These are phyloP conservation scores for Xylocampa areola DNA, from an alignment of 2,888 invertebrate species.

Conservation along the genomic window DNA sequence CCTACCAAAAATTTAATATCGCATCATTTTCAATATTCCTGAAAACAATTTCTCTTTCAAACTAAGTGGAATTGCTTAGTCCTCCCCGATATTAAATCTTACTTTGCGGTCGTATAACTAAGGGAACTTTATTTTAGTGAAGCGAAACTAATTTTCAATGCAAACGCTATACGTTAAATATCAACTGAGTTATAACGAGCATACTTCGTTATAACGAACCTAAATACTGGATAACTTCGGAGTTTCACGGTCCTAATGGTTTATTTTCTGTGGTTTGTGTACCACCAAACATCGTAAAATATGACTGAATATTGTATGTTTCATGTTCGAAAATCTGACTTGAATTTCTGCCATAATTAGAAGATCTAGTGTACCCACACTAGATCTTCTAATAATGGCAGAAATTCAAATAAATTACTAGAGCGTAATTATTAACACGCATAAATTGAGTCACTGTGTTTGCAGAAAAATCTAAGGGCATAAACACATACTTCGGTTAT, in stretches of 20 bases:
- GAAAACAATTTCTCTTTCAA: slow-evolving; percentile 44
- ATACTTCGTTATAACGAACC: not conserved
- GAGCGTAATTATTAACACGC: no score
- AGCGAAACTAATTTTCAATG: slow-evolving; percentile 46
- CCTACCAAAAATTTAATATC: slow-evolving; percentile 2
- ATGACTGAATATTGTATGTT: no score
- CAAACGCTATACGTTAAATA: slow-evolving; percentile 4
- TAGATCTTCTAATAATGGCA: no score
- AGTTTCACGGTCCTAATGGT: not conserved
- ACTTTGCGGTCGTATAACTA: slow-evolving; percentile 52
- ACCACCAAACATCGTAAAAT: no score
- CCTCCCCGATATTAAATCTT: slow-evolving; percentile 58
- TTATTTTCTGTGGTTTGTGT: no score
- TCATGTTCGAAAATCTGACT: not conserved
- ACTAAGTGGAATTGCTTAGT: slow-evolving; percentile 51
- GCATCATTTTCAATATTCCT: slow-evolving; percentile 33
- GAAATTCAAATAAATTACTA: no score
- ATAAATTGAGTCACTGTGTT: no score
- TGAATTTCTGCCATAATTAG: no score
- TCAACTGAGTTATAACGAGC: slow-evolving; percentile 1
- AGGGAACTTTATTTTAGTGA: slow-evolving; percentile 52
- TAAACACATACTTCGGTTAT: no score
- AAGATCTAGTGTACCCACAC: no score
- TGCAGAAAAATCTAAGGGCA: no score
- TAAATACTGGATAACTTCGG: not conserved